A percentile compares a stretch with the other conserved stretches of the same genome.
phyloP scores from a whole-genome alignment of 2,113 vertebrate species.

The Cinclus mexicanus region DNA sequence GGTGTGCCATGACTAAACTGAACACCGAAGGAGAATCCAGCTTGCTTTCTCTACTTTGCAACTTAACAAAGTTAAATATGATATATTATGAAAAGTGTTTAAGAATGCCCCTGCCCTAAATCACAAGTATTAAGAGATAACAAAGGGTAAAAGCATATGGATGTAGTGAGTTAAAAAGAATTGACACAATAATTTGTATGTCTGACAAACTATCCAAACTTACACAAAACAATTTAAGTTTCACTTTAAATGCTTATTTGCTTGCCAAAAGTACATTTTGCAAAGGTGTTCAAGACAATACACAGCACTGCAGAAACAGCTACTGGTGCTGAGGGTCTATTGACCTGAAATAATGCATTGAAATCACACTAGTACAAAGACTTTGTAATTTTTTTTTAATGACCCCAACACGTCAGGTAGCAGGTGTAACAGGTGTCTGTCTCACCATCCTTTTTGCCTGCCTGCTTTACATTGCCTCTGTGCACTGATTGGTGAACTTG shows the following conservation, averaged over 20 bases:
- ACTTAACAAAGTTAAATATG: not conserved
- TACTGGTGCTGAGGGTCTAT: not conserved
- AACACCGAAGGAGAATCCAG: not conserved
- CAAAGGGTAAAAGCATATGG: not conserved
- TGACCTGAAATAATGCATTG: not conserved
- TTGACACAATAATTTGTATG: not conserved
- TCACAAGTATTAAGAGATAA: not conserved
- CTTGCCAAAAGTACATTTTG: not conserved
- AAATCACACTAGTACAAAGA: not conserved
- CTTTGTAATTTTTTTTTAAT: not conserved
- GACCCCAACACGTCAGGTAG: not conserved
- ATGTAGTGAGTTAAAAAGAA: not conserved
- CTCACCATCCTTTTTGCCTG: not conserved
- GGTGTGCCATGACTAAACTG: not conserved
- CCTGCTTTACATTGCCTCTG: not conserved
- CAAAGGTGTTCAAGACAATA: not conserved
- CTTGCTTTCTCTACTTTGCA: not conserved
- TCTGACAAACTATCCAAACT: not conserved
- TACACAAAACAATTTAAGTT: not conserved
- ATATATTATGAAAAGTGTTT: not conserved
- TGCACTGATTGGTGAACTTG: not conserved
- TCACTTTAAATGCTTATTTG: not conserved
- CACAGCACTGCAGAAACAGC: not conserved
- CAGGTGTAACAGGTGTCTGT: not conserved
- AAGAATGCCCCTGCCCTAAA: not conserved